Percentiles rank a stretch among this genome's conserved stretches.
These are phyloP conservation scores for Streptopelia turtur DNA, from an alignment of 2,797 vertebrate genomes.

Conservation along the genomic window DNA sequence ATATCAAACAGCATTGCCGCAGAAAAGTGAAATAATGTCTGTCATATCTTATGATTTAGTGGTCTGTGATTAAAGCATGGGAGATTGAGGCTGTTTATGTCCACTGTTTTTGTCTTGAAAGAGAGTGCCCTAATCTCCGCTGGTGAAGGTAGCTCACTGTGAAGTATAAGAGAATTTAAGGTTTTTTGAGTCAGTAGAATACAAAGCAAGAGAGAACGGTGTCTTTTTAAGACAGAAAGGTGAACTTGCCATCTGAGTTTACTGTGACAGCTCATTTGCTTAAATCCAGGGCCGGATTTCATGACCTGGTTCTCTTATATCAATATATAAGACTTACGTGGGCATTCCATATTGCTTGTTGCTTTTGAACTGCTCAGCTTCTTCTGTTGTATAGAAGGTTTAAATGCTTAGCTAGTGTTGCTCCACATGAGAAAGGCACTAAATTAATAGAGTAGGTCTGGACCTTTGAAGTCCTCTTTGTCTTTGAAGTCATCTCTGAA, in stretches of 20 bases:
- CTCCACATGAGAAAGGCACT: not conserved
- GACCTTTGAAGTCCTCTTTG: not conserved
- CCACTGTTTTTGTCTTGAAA: not conserved
- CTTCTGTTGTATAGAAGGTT: not conserved
- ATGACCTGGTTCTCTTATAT: not conserved
- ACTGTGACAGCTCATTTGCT: not conserved
- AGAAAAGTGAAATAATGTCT: not conserved
- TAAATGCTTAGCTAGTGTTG: not conserved
- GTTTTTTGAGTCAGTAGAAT: not conserved
- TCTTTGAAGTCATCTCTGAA: not conserved
- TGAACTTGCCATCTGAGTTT: not conserved
- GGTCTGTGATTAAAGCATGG: not conserved
- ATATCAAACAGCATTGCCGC: not conserved
- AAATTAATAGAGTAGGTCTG: not conserved
- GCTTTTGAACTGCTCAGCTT: not conserved
- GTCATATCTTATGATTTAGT: not conserved
- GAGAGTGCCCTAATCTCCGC: not conserved
- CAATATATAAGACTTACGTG: not conserved
- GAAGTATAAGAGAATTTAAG: not conserved
- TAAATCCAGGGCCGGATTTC: not conserved
- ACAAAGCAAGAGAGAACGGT: not conserved
- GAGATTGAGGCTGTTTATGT: fast-evolving
- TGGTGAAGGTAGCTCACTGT: not conserved
- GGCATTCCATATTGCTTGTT: not conserved
- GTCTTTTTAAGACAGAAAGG: not conserved